Conservation (phyloP, 2,888 invertebrate species). For the Tetranychus piercei region DNA sequence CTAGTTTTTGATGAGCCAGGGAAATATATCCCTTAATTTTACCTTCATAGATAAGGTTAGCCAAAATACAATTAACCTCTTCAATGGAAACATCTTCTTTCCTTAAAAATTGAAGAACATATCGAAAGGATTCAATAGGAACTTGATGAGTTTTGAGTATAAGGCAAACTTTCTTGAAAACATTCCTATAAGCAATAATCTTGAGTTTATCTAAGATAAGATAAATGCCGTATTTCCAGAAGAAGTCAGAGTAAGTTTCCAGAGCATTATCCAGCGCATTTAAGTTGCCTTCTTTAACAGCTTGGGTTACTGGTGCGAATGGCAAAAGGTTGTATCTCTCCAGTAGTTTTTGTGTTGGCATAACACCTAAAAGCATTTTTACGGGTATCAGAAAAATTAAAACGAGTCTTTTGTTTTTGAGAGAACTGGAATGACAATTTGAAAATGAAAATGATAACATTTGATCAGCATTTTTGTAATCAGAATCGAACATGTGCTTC, state of each 20-base stretch:
- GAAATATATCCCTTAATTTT: conserved; percentile 97
- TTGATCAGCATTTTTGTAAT: conserved; percentile 79
- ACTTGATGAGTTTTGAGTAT: conserved; percentile 53
- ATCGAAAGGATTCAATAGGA: conserved; percentile 53
- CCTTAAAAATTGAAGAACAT: conserved; percentile 39
- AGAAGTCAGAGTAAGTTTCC: conserved; percentile 68
- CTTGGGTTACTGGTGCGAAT: conserved; percentile 69
- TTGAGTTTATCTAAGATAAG: conserved; percentile 88
- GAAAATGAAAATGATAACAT: conserved; percentile 79
- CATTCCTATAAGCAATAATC: conserved; percentile 79
- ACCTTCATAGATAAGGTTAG: conserved; percentile 85
- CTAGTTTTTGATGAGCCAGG: conserved; percentile 85
- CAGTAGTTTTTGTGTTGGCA: conserved; percentile 63
- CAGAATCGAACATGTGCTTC: conserved; percentile 96
- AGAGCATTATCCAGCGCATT: conserved; percentile 61
- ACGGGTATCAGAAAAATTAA: conserved; percentile 88
- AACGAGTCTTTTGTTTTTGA: conserved; percentile 72
- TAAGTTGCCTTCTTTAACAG: conserved; percentile 68
- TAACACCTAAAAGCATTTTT: conserved; percentile 85
- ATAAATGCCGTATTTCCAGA: conserved; percentile 91
- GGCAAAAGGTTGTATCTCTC: conserved; percentile 74
- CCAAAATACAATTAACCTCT: conserved; percentile 86
- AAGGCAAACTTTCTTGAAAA: conserved; percentile 66
- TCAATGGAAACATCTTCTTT: conserved; percentile 67
- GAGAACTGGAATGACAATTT: conserved; percentile 59